A percentile compares a stretch with the other conserved stretches of the same genome.
Evolutionary conservation across 2,113 vertebrate species (phyloP).

Genomic region (Pedetes capensis): DNA sequence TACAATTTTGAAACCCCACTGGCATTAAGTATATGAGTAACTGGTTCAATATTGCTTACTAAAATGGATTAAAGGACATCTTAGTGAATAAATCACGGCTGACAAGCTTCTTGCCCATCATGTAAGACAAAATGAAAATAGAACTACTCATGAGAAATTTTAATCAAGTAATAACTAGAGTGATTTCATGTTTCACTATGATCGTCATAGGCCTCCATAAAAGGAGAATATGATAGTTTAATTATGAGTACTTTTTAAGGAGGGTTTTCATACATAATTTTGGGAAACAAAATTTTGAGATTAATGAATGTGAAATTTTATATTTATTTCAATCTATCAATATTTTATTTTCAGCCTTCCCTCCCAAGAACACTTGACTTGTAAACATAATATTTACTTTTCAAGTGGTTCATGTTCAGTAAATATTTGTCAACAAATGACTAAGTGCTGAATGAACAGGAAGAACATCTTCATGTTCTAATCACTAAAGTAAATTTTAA

Average conservation of each 20-base stretch:
- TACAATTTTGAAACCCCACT: not conserved
- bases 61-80: conserved; percentile 16
- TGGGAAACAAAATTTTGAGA: not conserved
- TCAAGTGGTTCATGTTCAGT: not conserved
- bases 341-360: not conserved
- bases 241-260: not conserved
- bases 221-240: not conserved
- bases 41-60: not conserved
- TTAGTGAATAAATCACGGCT: not conserved
- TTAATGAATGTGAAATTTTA: not conserved
- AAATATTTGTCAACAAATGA: not conserved
- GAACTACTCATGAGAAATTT: conserved; percentile 3
- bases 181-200: not conserved
- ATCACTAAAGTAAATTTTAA: not conserved
- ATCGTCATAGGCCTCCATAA: not conserved
- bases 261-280: not conserved
- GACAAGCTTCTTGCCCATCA: not conserved
- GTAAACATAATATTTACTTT: not conserved
- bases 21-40: not conserved
- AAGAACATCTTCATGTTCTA: not conserved
- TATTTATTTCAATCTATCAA: conserved; percentile 5
- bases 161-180: conserved; percentile 12
- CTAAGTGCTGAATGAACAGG: not conserved
- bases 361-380: not conserved
- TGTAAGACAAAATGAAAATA: not conserved